phyloP scores from a whole-genome alignment of 2,113 vertebrate genomes.

The Campylomormyrus tamandua region DNA sequence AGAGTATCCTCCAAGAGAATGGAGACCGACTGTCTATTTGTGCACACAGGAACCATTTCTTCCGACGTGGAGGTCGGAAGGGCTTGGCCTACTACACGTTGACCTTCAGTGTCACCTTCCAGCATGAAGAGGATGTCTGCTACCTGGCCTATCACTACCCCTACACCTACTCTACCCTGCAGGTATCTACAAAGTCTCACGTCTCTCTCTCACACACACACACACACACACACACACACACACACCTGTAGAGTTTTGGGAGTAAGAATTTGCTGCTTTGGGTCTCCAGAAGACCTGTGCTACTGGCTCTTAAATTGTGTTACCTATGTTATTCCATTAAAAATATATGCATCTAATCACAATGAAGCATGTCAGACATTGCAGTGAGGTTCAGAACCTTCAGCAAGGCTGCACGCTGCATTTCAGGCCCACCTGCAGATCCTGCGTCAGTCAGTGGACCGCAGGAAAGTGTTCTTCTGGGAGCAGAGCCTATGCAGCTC shows the following conservation, averaged over 20 bases:
- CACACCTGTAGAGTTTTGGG: neutral
- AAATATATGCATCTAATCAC: neutral
- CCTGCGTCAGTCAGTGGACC: conserved; percentile 62
- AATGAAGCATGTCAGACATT: neutral
- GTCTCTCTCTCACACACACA: neutral
- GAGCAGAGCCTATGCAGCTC: conserved; percentile 72
- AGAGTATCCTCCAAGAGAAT: too few species aligned
- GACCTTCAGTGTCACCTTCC: conserved; percentile 75
- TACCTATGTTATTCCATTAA: neutral
- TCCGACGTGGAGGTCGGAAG: conserved; percentile 31
- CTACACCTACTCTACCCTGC: conserved; percentile 78
- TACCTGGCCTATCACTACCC: conserved; percentile 93
- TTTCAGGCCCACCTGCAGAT: conserved; percentile 74
- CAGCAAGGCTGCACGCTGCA: neutral
- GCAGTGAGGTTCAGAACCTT: neutral
- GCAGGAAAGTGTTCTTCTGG: conserved; percentile 67
- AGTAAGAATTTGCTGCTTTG: neutral
- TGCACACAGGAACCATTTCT: conserved; percentile 74
- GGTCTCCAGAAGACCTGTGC: neutral
- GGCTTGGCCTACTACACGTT: conserved; percentile 70
- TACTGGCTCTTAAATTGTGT: neutral
- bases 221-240: neutral
- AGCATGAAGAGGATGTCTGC: conserved; percentile 76
- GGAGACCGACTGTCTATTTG: conserved; percentile 17
- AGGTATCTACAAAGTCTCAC: conserved; percentile 57